These are phyloP conservation scores for Drosophila pallidifrons DNA, from an alignment of 1,140 invertebrate species.

Conservation along the genomic window DNA sequence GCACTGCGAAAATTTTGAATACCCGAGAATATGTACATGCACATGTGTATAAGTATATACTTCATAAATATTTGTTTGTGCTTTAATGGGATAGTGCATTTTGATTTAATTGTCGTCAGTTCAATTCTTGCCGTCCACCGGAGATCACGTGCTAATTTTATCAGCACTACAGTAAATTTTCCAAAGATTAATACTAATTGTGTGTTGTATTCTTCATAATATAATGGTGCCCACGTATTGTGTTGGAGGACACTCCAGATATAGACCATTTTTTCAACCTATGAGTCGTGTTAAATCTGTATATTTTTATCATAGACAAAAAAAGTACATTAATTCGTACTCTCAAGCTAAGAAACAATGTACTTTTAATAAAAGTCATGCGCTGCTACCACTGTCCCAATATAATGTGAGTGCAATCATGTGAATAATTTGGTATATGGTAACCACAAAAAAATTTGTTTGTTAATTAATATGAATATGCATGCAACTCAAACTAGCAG, in stretches of 20 bases:
- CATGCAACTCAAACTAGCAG: neutral
- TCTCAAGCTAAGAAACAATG: slow-evolving; percentile 11
- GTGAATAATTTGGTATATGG: no score
- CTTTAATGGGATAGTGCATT: slow-evolving; percentile 46
- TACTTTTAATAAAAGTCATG: slow-evolving; percentile 22
- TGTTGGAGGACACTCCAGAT: slow-evolving; percentile 29
- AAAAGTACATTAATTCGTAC: slow-evolving; percentile 7
- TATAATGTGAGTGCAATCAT: slow-evolving; percentile 45
- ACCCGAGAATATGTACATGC: neutral
- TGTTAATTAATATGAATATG: neutral
- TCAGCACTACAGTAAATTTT: neutral
- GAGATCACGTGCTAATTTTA: slow-evolving; percentile 43
- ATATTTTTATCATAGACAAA: slow-evolving; percentile 13
- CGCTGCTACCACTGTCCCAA: slow-evolving; percentile 8
- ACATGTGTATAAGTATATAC: slow-evolving; percentile 19
- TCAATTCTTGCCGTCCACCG: slow-evolving; percentile 57
- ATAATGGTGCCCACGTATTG: slow-evolving; percentile 51
- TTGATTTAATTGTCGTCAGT: slow-evolving; percentile 67
- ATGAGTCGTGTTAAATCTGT: slow-evolving; percentile 13
- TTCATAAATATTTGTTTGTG: slow-evolving; percentile 57
- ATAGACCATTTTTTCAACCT: slow-evolving; percentile 30
- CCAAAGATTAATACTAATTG: neutral
- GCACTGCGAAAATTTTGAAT: neutral
- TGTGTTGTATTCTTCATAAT: neutral
- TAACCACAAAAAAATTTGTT: neutral